phyloP scores from a whole-genome alignment of 2,113 vertebrate species.

The Indicator maculatus region DNA sequence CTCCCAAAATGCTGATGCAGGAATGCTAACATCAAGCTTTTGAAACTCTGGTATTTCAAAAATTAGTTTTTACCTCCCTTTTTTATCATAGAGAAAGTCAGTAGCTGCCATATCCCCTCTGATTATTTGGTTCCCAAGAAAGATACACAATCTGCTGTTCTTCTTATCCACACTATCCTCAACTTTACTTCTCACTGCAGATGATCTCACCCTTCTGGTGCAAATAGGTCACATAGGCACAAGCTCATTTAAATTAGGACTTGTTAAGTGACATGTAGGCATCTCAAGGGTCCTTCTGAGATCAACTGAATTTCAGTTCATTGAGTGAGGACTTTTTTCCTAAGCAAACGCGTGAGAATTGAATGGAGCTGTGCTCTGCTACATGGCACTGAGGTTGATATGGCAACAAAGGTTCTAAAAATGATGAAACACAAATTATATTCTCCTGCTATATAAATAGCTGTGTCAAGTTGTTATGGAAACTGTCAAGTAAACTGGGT shows the following conservation, averaged over 20 bases:
- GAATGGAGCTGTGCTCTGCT: conserved; percentile 28
- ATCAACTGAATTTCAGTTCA: neutral
- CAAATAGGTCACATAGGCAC: neutral
- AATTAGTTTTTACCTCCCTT: neutral
- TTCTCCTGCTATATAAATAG: conserved; percentile 59
- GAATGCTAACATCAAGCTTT: neutral
- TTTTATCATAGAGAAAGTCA: neutral
- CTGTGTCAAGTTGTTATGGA: conserved; percentile 72
- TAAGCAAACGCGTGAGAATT: neutral
- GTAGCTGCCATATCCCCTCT: neutral
- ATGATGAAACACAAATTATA: conserved; percentile 34
- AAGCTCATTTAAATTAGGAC: neutral
- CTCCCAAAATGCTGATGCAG: neutral
- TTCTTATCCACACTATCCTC: neutral
- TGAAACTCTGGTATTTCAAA: neutral
- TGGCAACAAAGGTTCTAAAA: conserved; percentile 73
- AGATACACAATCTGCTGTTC: neutral
- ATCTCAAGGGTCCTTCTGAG: neutral
- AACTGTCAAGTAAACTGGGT: conserved; percentile 66
- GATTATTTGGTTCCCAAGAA: neutral
- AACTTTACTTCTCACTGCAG: neutral
- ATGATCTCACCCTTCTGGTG: neutral
- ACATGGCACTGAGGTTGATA: conserved; percentile 38
- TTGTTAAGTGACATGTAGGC: neutral
- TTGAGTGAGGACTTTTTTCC: conserved; percentile 1